A percentile compares a stretch with the other conserved stretches of the same genome.
These are phyloP conservation scores for Silurus meridionalis DNA, from an alignment of 2,113 vertebrate species.

Conservation along the genomic window DNA sequence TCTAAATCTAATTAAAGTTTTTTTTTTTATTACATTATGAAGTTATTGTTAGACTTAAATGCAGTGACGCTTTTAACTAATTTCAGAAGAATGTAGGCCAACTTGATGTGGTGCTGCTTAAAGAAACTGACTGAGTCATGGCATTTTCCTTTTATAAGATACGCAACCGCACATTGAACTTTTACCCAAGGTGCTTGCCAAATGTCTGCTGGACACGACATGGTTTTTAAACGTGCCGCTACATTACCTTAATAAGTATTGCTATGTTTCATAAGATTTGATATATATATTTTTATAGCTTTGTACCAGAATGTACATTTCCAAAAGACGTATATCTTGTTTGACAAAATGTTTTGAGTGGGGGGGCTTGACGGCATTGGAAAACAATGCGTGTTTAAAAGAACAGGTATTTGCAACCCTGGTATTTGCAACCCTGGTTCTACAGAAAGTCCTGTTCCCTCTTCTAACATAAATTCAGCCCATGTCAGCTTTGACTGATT, in stretches of 20 bases:
- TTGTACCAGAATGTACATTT: neutral
- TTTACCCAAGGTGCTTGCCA: neutral
- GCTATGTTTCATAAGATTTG: neutral
- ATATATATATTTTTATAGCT: neutral
- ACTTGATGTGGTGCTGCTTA: neutral
- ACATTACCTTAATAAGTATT: neutral
- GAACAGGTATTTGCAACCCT: neutral
- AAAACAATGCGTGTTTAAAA: neutral
- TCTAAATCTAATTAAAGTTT: too few species aligned
- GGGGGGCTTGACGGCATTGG: neutral
- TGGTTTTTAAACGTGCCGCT: neutral
- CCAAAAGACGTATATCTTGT: neutral
- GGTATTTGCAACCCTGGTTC: neutral
- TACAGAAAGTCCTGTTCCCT: neutral
- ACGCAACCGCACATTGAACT: neutral
- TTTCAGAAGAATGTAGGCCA: neutral
- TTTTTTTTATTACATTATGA: too few species aligned
- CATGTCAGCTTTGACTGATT: neutral
- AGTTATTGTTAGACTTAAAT: neutral
- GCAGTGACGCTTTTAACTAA: neutral
- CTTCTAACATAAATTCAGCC: neutral
- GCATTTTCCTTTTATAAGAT: neutral
- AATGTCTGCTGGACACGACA: neutral
- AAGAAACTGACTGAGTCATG: constrained; percentile 1
- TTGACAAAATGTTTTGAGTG: neutral